phyloP scores from a whole-genome alignment of 2,888 invertebrate genomes.

The Melieria crassipennis region DNA sequence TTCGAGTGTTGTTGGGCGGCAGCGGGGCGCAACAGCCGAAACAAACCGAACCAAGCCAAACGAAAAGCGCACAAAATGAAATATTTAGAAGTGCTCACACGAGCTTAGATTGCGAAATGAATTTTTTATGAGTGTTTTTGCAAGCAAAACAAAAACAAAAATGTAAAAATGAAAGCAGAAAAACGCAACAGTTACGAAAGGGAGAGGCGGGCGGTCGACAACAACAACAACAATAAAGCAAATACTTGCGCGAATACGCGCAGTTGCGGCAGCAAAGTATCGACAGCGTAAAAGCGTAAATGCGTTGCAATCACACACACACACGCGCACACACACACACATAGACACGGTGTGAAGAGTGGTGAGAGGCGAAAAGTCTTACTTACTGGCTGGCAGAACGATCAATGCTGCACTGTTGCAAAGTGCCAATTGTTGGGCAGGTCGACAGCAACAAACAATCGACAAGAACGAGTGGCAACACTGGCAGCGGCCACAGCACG shows the following conservation, averaged over 20 bases:
- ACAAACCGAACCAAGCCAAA: background rate
- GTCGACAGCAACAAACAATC: background rate
- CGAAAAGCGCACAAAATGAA: conserved; percentile 46
- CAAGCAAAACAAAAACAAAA: conserved; percentile 10
- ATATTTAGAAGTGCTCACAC: conserved; percentile 66
- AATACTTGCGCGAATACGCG: background rate
- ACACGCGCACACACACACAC: too few relatives aligned
- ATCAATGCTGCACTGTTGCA: background rate
- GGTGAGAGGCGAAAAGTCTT: too few relatives aligned
- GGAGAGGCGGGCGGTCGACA: background rate
- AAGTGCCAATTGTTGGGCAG: background rate
- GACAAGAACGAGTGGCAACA: background rate
- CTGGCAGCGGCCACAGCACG: background rate
- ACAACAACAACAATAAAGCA: background rate
- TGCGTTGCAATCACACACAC: background rate
- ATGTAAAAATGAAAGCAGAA: background rate
- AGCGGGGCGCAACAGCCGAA: background rate
- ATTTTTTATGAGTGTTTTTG: conserved; percentile 56
- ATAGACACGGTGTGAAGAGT: too few relatives aligned
- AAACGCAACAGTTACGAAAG: background rate
- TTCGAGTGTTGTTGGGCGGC: background rate
- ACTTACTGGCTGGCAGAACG: background rate
- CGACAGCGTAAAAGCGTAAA: conserved; percentile 1
- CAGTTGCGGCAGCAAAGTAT: conserved; percentile 1
- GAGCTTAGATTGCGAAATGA: conserved; percentile 67